Base-by-base conservation (phyloP, 37 sponge, comb jelly and placozoan genomes). In the Sycon ciliatum region DNA sequence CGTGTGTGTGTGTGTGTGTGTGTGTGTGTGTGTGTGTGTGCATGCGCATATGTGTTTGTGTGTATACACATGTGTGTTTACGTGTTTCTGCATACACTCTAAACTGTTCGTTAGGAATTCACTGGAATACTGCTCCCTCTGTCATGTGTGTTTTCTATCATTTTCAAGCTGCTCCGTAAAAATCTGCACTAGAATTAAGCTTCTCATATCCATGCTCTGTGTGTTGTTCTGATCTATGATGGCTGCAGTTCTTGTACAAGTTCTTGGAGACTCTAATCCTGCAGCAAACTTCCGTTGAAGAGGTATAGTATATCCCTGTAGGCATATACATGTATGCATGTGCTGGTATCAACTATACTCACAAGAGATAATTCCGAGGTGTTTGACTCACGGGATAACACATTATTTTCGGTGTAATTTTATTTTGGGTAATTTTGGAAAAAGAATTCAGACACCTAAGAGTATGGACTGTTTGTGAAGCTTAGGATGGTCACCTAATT, bases 191-290 rank as follows among this genome's bases (percentile, higher is more conserved):
- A 46, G 16, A 46, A 46, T 46, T 46, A 46, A 11, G 16, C 11
- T 46, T 46, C 16, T 18, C 53, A 46, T 30, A 29, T 9, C 60
- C 52, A 18, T 11, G 11, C 16, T 16, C 52, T 11, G 52, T 16
- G 52, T 46, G 16, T 11, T 46, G n/a, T n/a, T n/a, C n/a, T n/a
- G n/a, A n/a, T n/a, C n/a, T n/a, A n/a, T n/a, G n/a, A n/a, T n/a
- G n/a, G n/a, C n/a, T 72, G 73, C 37, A 82, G 63, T 88, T 83
- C 54, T 75, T 96, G 38, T 92, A 86, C 69, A 84, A 86, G 34
- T 91, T 83, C 64, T 79, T 96, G 37, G 99, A 92, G 76, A 85
- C 95, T 23, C 65, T 81, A 27, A 86, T 94, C 24, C 86, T 82
- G 5, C 84, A 83, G 40, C 90, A 94, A 73, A 80, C 90, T 1